Base-by-base conservation (phyloP, 2,113 vertebrate genomes). In the Rafetus swinhoei region DNA sequence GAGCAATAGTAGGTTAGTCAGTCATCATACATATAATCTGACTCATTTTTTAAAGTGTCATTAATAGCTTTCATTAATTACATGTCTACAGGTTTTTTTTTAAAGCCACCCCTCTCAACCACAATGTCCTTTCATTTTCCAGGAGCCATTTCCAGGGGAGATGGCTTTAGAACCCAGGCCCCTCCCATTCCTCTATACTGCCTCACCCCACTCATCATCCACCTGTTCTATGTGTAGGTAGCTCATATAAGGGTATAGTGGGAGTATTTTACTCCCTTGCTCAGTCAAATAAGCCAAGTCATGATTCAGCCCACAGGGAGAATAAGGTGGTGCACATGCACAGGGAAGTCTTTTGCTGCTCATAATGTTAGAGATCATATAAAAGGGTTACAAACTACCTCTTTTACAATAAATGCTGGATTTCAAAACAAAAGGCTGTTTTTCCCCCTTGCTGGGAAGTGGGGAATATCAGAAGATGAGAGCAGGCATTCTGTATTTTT, bases 1-100 rank as follows among this genome's bases (percentile, higher is more conserved):
- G 94, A 97, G 96, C 96, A 97, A 96, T 98, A 98, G 97, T 95
- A 98, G 97, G 98, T 98, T 97, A 98, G 96, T 97, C 97, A 98
- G 97, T 97, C 98, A 97, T 98, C 97, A 97, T 95, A 97, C 96
- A 97, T 94, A 97, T 95, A 98, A 97, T 97, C 96, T 95, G 97
- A 97, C 96, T 97, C 87, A 97, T 96, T 97, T 98, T 96, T 97
- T 96, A 95, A 98, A 97, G 97, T 97, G 94, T 97, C 95, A 98
- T 96, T 98, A 98, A 98, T 97, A 97, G 95, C 76, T 92, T 97
- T 96, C 93, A 95, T 97, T 98, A 97, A 96, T 97, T 97, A 96
- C 35, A 0, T 93, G 93, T 96, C 97, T 97, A 94, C 95, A 95
- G 18, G 45, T 45, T 45, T 91, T 95, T 96, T 97, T 96, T 96